A percentile compares a stretch with the other conserved stretches of the same genome.
Evolutionary conservation across 2,113 vertebrate genomes (phyloP).

Genomic region (Axis porcinus): DNA sequence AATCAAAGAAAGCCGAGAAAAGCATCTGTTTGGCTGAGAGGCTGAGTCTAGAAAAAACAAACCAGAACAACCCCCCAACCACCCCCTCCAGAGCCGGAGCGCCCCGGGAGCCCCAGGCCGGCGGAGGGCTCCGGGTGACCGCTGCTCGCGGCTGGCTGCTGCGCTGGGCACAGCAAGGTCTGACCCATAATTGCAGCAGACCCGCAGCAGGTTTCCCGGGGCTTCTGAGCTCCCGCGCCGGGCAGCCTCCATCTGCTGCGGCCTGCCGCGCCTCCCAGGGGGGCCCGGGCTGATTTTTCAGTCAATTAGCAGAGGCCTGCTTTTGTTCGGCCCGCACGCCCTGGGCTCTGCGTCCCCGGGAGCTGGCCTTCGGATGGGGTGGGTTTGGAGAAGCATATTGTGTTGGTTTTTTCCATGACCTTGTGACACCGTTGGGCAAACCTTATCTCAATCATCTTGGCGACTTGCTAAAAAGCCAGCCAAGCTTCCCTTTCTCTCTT

Average conservation of each 20-base stretch:
- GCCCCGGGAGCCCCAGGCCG: not conserved
- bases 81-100: not conserved
- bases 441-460: slow-evolving; percentile 84
- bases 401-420: slow-evolving; percentile 86
- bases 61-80: not conserved
- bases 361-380: slow-evolving; percentile 81
- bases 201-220: slow-evolving; percentile 89
- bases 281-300: slow-evolving; percentile 96
- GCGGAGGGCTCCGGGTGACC: not conserved
- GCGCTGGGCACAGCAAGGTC: slow-evolving; percentile 89
- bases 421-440: slow-evolving; percentile 91
- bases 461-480: slow-evolving; percentile 65
- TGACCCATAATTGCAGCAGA: slow-evolving; percentile 92
- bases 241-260: slow-evolving; percentile 93
- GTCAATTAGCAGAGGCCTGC: slow-evolving; percentile 99
- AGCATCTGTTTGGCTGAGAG: slow-evolving; percentile 2
- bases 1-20: not conserved
- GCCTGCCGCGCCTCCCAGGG: slow-evolving; percentile 88
- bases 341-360: slow-evolving; percentile 85
- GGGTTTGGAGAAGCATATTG: slow-evolving; percentile 84
- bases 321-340: slow-evolving; percentile 92
- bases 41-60: slow-evolving; percentile 28
- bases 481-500: slow-evolving; percentile 8
- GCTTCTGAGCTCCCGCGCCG: slow-evolving; percentile 84
- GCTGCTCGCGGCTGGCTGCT: slow-evolving; percentile 70